Conservation (phyloP, 2,888 invertebrate genomes). For the Pyrocoelia pectoralis region DNA sequence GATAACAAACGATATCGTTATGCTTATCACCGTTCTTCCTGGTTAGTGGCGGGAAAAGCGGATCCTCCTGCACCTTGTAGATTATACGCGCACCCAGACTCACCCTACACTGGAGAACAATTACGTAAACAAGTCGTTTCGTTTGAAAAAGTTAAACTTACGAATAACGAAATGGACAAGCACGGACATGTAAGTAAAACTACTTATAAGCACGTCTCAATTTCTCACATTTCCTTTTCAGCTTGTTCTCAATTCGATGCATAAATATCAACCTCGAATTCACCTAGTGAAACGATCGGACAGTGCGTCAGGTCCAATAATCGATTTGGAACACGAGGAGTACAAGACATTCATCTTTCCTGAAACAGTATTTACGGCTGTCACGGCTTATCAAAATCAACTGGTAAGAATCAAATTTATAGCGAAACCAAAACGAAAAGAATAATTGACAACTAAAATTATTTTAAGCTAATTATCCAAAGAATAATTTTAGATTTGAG, state of each 20-base stretch:
- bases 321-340: slow-evolving; percentile 75
- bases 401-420: slow-evolving; percentile 69
- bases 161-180: slow-evolving; percentile 98
- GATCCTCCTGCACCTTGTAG: slow-evolving; percentile 95
- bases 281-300: slow-evolving; percentile 76
- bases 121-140: slow-evolving; percentile 96
- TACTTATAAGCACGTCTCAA: slow-evolving; percentile 2
- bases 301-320: slow-evolving; percentile 66
- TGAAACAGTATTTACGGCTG: slow-evolving; percentile 85
- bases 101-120: slow-evolving; percentile 94
- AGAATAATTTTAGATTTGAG: slow-evolving; percentile 23
- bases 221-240: slow-evolving; percentile 59
- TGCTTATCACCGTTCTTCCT: slow-evolving; percentile 97
- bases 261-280: slow-evolving; percentile 83
- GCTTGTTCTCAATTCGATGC: slow-evolving; percentile 87
- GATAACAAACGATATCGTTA: slow-evolving; percentile 97
- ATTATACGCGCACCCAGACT: slow-evolving; percentile 96
- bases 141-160: slow-evolving; percentile 98
- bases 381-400: slow-evolving; percentile 89
- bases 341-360: slow-evolving; percentile 82
- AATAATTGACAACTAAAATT: slow-evolving; percentile 14
- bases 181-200: slow-evolving; percentile 84
- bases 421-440: no score
- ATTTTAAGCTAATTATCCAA: slow-evolving; percentile 18
- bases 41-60: slow-evolving; percentile 98